phyloP scores from a whole-genome alignment of 2,113 vertebrate genomes.

The Dascyllus trimaculatus region DNA sequence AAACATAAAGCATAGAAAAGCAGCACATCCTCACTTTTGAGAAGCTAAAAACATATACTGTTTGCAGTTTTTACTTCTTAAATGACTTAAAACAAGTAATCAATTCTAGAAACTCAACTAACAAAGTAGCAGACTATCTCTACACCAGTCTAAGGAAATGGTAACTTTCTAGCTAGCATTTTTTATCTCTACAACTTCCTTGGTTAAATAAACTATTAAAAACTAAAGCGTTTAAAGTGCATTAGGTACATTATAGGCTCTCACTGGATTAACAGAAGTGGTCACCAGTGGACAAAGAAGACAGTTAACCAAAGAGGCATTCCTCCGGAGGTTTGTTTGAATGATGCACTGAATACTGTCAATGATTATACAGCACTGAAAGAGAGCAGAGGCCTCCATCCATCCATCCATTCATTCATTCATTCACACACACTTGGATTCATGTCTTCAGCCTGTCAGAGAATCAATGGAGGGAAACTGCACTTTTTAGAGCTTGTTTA shows the following conservation, averaged over 20 bases:
- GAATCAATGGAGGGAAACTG: background rate
- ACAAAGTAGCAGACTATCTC: no score
- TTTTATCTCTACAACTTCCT: background rate
- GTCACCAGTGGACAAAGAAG: background rate
- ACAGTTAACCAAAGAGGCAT: background rate
- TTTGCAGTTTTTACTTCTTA: no score
- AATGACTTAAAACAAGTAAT: no score
- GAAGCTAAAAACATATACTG: background rate
- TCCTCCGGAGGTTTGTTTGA: constrained; percentile 11
- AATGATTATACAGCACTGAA: constrained; percentile 38
- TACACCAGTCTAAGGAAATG: no score
- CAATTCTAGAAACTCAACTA: no score
- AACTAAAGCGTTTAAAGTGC: background rate
- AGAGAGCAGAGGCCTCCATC: constrained; percentile 6
- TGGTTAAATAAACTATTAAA: background rate
- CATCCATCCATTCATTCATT: background rate
- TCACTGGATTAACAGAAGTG: background rate
- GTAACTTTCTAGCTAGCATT: no score
- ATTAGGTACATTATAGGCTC: background rate
- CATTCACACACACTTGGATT: constrained; percentile 17
- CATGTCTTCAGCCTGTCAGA: background rate
- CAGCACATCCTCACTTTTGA: background rate
- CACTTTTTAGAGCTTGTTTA: background rate
- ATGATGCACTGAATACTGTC: constrained; percentile 27
- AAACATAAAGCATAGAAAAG: background rate